These are phyloP conservation scores for Sandelia bainsii DNA, from an alignment of 2,797 vertebrate species.

Conservation along the genomic window DNA sequence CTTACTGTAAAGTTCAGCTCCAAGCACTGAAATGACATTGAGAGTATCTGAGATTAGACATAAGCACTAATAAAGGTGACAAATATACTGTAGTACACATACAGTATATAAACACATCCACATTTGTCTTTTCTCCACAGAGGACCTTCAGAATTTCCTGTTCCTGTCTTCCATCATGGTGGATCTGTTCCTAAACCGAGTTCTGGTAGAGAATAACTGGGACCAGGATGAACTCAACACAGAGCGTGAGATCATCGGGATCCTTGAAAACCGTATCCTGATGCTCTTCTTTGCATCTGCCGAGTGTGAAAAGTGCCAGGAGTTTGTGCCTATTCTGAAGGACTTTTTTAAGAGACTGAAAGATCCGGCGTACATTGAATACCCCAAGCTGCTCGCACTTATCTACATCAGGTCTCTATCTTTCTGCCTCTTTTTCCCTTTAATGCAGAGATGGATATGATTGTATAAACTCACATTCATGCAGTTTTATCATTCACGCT, in stretches of 20 bases:
- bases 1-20: constrained; percentile 9
- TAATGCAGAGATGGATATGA: neutral
- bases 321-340: constrained; percentile 82
- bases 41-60: neutral
- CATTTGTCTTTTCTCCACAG: constrained; percentile 21
- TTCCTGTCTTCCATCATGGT: constrained; percentile 77
- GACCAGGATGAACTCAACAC: constrained; percentile 87
- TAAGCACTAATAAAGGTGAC: neutral
- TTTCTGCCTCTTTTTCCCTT: constrained; percentile 6
- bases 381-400: constrained; percentile 83
- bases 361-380: constrained; percentile 87
- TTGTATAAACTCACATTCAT: neutral
- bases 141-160: neutral
- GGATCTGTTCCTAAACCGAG: constrained; percentile 84
- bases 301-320: constrained; percentile 76
- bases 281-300: constrained; percentile 85
- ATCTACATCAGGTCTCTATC: constrained; percentile 75
- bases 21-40: neutral
- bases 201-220: constrained; percentile 86
- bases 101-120: neutral
- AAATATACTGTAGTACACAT: neutral
- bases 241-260: constrained; percentile 78
- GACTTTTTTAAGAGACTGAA: constrained; percentile 87
- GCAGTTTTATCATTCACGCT: constrained; percentile 10
- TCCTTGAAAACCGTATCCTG: constrained; percentile 87